These are phyloP conservation scores for Potamarius usumacintae DNA, from an alignment of 2,113 vertebrate species.

Conservation along the genomic window DNA sequence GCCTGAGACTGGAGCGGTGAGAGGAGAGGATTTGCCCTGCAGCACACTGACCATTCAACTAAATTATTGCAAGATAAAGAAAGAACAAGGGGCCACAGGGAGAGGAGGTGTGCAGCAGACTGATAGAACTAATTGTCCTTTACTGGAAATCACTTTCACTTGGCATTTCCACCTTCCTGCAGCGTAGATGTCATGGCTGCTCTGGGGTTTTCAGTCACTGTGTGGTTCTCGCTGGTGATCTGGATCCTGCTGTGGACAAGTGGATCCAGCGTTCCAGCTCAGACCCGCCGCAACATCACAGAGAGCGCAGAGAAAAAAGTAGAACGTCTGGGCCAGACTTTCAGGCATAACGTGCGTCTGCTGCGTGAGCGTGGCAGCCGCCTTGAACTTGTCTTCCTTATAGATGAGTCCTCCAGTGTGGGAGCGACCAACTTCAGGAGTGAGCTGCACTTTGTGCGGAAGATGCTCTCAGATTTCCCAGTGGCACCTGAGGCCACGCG, in stretches of 20 bases:
- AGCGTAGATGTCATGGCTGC: slow-evolving; percentile 58
- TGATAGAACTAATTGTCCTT: slow-evolving; percentile 33
- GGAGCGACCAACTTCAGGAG: slow-evolving; percentile 89
- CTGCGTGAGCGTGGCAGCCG: slow-evolving; percentile 83
- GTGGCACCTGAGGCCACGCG: slow-evolving; percentile 89
- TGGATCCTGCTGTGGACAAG: slow-evolving; percentile 53
- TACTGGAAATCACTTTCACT: background rate
- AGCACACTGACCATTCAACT: slow-evolving; percentile 16
- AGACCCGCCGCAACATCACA: slow-evolving; percentile 62
- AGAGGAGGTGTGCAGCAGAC: slow-evolving; percentile 39
- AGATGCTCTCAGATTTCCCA: slow-evolving; percentile 96
- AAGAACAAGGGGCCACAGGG: background rate
- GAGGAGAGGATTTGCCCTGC: slow-evolving; percentile 25
- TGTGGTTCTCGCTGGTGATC: slow-evolving; percentile 59
- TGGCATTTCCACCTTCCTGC: background rate
- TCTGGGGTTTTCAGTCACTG: slow-evolving; percentile 53
- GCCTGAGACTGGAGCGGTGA: slow-evolving; percentile 46
- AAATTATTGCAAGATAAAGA: slow-evolving; percentile 36
- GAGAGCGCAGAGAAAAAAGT: slow-evolving; percentile 82
- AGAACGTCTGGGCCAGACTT: slow-evolving; percentile 85
- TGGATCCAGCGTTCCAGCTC: slow-evolving; percentile 44
- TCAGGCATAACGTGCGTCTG: slow-evolving; percentile 86
- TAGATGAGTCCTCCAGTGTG: slow-evolving; percentile 97
- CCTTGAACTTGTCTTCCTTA: slow-evolving; percentile 92
- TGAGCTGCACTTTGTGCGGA: slow-evolving; percentile 91